Evolutionary conservation across 1,140 invertebrate species (phyloP).

Genomic region (Pseudomyrmex concolor): DNA sequence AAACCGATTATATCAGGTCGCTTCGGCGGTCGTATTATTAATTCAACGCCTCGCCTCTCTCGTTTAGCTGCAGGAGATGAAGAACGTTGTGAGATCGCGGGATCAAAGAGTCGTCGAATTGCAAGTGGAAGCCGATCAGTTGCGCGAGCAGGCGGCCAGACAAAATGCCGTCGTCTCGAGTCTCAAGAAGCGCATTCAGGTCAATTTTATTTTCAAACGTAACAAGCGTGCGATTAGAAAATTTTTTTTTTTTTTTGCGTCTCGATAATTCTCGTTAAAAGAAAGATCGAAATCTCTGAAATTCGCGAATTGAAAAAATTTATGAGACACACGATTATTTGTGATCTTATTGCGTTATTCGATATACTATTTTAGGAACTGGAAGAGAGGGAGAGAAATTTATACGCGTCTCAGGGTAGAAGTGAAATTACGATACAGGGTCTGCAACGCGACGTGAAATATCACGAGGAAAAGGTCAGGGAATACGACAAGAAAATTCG

Average conservation of each 20-base stretch:
- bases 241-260: not conserved
- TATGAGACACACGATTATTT: too few species aligned
- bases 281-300: not conserved
- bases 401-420: slow-evolving; percentile 87
- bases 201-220: slow-evolving; percentile 55
- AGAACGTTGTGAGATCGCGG: slow-evolving; percentile 87
- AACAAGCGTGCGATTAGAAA: slow-evolving; percentile 18
- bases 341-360: not conserved
- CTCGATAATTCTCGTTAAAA: not conserved
- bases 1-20: slow-evolving; percentile 63
- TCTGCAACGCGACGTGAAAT: slow-evolving; percentile 89
- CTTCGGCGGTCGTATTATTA: slow-evolving; percentile 7
- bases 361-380: slow-evolving; percentile 85
- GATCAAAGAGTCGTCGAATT: slow-evolving; percentile 89
- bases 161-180: slow-evolving; percentile 92
- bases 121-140: slow-evolving; percentile 89
- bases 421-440: slow-evolving; percentile 90
- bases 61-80: slow-evolving; percentile 88
- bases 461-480: slow-evolving; percentile 90
- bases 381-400: slow-evolving; percentile 90
- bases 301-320: not conserved
- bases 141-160: slow-evolving; percentile 91
- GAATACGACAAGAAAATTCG: slow-evolving; percentile 91
- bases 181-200: slow-evolving; percentile 91
- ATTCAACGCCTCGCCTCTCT: not conserved